Conservation (phyloP, 2,888 invertebrate species). For the Cephus runcator region DNA sequence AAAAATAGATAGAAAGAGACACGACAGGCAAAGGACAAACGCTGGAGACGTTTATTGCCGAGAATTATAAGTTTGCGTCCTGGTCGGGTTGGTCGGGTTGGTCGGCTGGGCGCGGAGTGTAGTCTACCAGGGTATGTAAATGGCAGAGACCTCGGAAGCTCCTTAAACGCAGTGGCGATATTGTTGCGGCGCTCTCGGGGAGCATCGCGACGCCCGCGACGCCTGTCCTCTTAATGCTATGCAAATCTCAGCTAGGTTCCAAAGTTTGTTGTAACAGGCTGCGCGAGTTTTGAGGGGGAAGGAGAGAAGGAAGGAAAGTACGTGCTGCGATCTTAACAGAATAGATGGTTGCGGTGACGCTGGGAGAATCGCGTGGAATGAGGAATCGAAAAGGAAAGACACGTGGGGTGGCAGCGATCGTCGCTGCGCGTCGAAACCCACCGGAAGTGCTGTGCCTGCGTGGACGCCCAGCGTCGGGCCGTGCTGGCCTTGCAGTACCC, state of each 20-base stretch:
- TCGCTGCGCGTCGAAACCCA: no score
- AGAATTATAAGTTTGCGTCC: conserved; percentile 38
- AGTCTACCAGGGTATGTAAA: conserved; percentile 39
- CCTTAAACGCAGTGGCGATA: conserved; percentile 34
- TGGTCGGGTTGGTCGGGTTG: conserved; percentile 27
- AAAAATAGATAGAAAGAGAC: neutral
- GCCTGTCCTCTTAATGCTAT: conserved; percentile 40
- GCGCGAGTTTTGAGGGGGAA: conserved; percentile 34
- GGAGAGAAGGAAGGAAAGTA: conserved; percentile 21
- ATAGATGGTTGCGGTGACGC: no score
- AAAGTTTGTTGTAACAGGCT: conserved; percentile 52
- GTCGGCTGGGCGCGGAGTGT: conserved; percentile 9
- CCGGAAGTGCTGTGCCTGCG: no score
- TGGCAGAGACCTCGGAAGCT: conserved; percentile 36
- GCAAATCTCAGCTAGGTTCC: conserved; percentile 52
- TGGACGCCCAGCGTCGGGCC: no score
- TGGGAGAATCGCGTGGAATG: no score
- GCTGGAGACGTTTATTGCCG: neutral
- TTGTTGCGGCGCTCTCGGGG: conserved; percentile 16
- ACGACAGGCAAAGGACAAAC: neutral
- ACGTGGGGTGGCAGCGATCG: no score
- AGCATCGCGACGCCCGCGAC: conserved; percentile 11
- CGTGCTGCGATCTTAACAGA: neutral
- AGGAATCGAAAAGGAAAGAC: no score
- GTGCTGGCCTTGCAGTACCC: no score